A percentile compares a stretch with the other conserved stretches of the same genome.
Conservation (phyloP, 2,888 invertebrate species). For the Phengaris alcon region DNA sequence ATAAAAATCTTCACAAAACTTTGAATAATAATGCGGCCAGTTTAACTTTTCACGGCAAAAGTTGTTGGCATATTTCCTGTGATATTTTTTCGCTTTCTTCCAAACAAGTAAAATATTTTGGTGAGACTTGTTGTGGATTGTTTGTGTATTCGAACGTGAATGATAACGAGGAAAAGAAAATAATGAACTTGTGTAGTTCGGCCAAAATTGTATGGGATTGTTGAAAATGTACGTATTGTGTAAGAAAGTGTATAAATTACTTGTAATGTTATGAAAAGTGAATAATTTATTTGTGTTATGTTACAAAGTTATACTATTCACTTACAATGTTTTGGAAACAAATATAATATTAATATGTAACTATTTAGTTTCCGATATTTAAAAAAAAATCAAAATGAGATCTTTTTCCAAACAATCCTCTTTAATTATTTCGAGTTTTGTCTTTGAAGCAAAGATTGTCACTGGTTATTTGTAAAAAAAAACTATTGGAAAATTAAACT, state of each 20-base stretch:
- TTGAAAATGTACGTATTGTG: background rate
- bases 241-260: too few species aligned
- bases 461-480: background rate
- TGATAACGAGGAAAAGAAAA: conserved; percentile 10
- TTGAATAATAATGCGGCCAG: conserved; percentile 5
- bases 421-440: too few species aligned
- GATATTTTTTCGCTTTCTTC: conserved; percentile 8
- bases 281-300: too few species aligned
- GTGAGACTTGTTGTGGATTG: conserved; percentile 9
- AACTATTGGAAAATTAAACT: too few species aligned
- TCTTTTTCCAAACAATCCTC: too few species aligned
- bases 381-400: too few species aligned
- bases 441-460: too few species aligned
- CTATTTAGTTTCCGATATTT: too few species aligned
- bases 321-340: too few species aligned
- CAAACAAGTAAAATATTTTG: background rate
- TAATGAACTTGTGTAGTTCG: background rate
- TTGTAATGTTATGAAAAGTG: too few species aligned
- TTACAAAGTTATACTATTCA: too few species aligned
- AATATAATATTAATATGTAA: too few species aligned
- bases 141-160: conserved; percentile 15
- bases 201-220: background rate
- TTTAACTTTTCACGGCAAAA: conserved; percentile 6
- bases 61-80: conserved; percentile 4
- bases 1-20: background rate